These are phyloP conservation scores for Platyscapa corneri DNA, from an alignment of 1,140 invertebrate species.

Conservation along the genomic window DNA sequence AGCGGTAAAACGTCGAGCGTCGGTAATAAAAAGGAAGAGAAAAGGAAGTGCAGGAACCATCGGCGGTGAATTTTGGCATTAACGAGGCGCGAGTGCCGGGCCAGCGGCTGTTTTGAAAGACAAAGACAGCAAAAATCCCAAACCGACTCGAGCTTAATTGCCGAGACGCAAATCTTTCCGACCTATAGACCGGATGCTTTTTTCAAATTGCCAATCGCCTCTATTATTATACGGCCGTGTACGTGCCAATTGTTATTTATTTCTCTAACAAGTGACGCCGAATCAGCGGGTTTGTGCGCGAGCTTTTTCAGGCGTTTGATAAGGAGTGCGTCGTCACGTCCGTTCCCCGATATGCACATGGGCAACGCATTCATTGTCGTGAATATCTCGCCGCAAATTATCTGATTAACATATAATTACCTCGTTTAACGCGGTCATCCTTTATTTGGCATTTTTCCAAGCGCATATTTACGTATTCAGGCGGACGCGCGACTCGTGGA, in stretches of 20 bases:
- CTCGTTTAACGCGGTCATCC: not conserved
- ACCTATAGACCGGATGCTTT: not conserved
- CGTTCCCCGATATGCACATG: not conserved
- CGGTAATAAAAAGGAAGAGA: not conserved
- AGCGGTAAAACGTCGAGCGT: not conserved
- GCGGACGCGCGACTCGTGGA: not conserved
- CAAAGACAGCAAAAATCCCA: constrained; percentile 1
- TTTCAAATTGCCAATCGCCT: constrained; percentile 22
- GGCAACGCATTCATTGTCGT: not conserved
- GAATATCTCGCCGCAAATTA: constrained; percentile 16
- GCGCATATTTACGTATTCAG: not conserved
- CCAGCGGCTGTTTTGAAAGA: not conserved
- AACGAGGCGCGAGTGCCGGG: not conserved
- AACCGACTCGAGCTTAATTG: not conserved
- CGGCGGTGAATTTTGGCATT: not conserved
- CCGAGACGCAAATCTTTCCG: not conserved
- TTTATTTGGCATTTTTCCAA: not conserved
- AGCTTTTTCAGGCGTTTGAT: not conserved
- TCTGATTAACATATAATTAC: constrained; percentile 33
- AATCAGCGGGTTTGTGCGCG: not conserved
- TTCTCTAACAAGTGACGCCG: not conserved
- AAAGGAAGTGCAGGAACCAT: not conserved
- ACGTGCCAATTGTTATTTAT: constrained; percentile 40
- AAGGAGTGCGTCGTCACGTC: constrained; percentile 1
- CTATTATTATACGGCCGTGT: not conserved